Conservation (phyloP, 2,888 invertebrate species). For the Lydus trimaculatus region DNA sequence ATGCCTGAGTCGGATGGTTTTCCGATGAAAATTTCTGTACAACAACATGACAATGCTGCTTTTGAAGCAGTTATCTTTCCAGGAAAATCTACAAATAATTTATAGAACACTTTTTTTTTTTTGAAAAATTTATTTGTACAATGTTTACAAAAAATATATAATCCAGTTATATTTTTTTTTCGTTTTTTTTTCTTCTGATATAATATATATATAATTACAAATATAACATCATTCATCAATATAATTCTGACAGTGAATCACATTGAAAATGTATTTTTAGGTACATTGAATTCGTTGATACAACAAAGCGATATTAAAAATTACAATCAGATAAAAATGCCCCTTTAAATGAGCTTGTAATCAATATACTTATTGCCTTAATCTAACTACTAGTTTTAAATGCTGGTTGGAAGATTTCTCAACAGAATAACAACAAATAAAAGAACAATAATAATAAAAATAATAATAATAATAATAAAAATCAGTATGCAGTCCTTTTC, state of each 20-base stretch:
- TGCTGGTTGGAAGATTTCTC: background rate
- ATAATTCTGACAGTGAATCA: conserved; percentile 28
- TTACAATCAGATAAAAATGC: background rate
- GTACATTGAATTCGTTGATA: conserved; percentile 24
- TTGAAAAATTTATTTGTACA: conserved; percentile 45
- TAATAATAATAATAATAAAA: background rate
- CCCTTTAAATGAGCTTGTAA: background rate
- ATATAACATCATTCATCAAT: conserved; percentile 10
- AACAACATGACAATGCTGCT: conserved; percentile 19
- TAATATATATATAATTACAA: conserved; percentile 1
- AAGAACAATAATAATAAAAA: background rate
- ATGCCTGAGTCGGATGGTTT: conserved; percentile 14
- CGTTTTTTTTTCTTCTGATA: too few relatives aligned
- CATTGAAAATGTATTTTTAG: conserved; percentile 18
- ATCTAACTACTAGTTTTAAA: background rate
- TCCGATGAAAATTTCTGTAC: conserved; percentile 1
- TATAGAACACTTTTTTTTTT: conserved; percentile 20
- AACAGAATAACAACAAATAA: background rate
- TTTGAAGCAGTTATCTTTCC: conserved; percentile 7
- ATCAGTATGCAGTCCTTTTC: background rate
- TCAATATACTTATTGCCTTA: background rate
- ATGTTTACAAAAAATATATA: conserved; percentile 46
- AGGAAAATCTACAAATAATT: conserved; percentile 1
- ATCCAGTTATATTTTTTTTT: conserved; percentile 17
- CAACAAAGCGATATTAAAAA: conserved; percentile 12